phyloP scores from a whole-genome alignment of 2,888 invertebrate species.

The Lottia gigantea region DNA sequence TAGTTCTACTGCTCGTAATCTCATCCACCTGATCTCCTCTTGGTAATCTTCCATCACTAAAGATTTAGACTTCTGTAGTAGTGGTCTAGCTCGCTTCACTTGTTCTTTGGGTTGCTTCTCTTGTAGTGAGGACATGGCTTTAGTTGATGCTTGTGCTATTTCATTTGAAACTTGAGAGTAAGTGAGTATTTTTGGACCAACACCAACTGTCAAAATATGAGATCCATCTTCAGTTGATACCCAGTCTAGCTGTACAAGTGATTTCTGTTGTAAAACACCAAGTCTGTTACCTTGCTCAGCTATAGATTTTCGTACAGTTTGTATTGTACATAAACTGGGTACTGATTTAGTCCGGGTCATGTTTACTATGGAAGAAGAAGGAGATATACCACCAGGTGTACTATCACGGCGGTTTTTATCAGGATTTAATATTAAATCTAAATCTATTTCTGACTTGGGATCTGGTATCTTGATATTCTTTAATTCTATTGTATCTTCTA shows the following conservation, averaged over 20 bases:
- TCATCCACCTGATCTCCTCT: conserved; percentile 97
- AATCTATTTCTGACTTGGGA: conserved; percentile 62
- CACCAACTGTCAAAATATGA: conserved; percentile 95
- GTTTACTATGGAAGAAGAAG: conserved; percentile 41
- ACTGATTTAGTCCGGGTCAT: conserved; percentile 54
- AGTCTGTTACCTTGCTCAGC: conserved; percentile 43
- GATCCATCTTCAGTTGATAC: conserved; percentile 99
- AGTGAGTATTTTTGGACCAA: conserved; percentile 81
- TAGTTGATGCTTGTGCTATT: conserved; percentile 83
- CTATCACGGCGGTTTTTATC: conserved; percentile 22
- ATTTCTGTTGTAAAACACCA: conserved; percentile 58
- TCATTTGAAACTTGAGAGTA: conserved; percentile 90
- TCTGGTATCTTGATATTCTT: conserved; percentile 84
- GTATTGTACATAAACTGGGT: conserved; percentile 63
- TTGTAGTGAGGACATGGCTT: conserved; percentile 25
- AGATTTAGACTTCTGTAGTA: conserved; percentile 90
- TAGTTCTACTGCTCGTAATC: conserved; percentile 87
- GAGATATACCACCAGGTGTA: conserved; percentile 33
- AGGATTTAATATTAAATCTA: conserved; percentile 43
- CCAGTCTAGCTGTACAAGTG: conserved; percentile 95
- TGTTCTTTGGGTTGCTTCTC: conserved; percentile 23
- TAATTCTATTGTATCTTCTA: conserved; percentile 94
- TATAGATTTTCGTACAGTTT: conserved; percentile 48
- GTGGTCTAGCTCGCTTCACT: conserved; percentile 55
- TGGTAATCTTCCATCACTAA: conserved; percentile 87